phyloP scores from a whole-genome alignment of 2,888 invertebrate species.

The Coecobrya sp. region DNA sequence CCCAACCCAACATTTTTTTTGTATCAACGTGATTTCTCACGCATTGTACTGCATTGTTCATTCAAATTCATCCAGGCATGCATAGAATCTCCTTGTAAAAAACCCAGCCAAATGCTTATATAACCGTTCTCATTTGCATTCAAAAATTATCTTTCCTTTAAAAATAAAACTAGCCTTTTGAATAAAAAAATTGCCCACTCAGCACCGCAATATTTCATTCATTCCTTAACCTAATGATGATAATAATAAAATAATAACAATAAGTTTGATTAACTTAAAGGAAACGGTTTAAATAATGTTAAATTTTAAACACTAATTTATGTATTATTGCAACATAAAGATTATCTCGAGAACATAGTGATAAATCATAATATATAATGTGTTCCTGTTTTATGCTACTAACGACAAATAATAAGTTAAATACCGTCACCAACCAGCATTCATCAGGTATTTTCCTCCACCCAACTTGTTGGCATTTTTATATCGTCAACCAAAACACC shows the following conservation, averaged over 20 bases:
- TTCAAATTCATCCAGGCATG: neutral
- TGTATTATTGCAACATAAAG: slow-evolving; percentile 61
- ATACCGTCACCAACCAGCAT: slow-evolving; percentile 65
- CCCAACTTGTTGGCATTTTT: neutral
- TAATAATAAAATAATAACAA: neutral
- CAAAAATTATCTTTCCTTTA: slow-evolving; percentile 56
- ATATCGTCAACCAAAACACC: neutral
- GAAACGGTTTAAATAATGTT: slow-evolving; percentile 31
- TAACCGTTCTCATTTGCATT: slow-evolving; percentile 37
- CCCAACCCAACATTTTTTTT: neutral
- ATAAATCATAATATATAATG: neutral
- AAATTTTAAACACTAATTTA: slow-evolving; percentile 11
- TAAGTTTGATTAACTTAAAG: neutral
- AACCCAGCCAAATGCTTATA: neutral
- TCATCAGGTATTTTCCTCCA: slow-evolving; percentile 41
- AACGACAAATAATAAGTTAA: slow-evolving; percentile 43
- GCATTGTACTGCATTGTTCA: slow-evolving; percentile 10
- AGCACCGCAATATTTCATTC: slow-evolving; percentile 41
- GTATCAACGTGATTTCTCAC: neutral
- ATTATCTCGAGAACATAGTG: slow-evolving; percentile 61
- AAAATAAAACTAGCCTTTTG: slow-evolving; percentile 20
- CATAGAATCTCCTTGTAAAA: slow-evolving; percentile 4
- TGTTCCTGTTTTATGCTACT: neutral
- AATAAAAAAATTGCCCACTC: slow-evolving; percentile 21
- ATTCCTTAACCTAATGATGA: slow-evolving; percentile 31